Conservation (phyloP, 2,888 invertebrate species). For the Timema cristinae region DNA sequence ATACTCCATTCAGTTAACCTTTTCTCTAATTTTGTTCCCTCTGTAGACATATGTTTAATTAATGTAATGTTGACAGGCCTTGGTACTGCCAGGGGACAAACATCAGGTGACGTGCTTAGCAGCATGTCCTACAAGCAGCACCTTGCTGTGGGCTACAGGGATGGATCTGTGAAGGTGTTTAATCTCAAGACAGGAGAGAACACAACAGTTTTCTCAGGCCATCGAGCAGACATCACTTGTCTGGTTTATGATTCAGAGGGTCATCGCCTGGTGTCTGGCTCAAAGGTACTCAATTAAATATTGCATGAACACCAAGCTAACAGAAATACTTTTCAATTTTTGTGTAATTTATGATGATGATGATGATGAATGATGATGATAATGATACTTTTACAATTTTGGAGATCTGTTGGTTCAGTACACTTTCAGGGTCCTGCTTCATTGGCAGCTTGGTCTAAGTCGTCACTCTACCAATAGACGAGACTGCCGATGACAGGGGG, state of each 20-base stretch:
- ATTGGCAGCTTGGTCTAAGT: no score
- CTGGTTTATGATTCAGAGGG: conserved; percentile 80
- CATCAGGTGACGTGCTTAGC: conserved; percentile 72
- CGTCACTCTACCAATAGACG: no score
- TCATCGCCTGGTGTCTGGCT: conserved; percentile 82
- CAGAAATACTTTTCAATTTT: no score
- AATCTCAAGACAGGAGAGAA: conserved; percentile 70
- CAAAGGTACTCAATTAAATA: conserved; percentile 56
- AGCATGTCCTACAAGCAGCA: conserved; percentile 69
- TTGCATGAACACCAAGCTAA: no score
- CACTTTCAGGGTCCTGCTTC: no score
- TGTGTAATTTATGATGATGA: no score
- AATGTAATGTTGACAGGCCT: conserved; percentile 18
- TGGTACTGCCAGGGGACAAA: conserved; percentile 68
- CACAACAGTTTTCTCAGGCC: conserved; percentile 73
- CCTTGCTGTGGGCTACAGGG: conserved; percentile 87
- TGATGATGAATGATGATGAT: no score
- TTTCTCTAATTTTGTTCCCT: no score
- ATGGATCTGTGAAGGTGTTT: conserved; percentile 83
- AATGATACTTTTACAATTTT: no score
- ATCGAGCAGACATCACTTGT: conserved; percentile 77
- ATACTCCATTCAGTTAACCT: no score
- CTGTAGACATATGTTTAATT: background rate
- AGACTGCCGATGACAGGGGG: no score
- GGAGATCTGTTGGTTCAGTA: no score